Base-by-base conservation (phyloP, 2,888 invertebrate genomes). In the Oscheius onirici region DNA sequence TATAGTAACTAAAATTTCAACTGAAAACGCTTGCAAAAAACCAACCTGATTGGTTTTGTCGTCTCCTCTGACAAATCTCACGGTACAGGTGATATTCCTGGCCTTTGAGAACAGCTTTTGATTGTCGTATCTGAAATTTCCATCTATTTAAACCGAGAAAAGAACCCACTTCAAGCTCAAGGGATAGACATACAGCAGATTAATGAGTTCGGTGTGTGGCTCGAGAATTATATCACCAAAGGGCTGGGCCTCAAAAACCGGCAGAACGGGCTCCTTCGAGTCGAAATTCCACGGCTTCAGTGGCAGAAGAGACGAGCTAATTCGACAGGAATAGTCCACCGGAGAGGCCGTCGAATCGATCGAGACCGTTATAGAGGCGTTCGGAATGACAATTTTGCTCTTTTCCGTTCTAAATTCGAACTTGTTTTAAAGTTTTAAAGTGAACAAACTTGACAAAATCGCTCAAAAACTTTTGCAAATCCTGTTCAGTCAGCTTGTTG, bases 151-250 rank as follows among this genome's bases (percentile, higher is more conserved):
- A n/a, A 43, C 41, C 41, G 34, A 34, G 34, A 3, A 34, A 34
- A 24, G 8, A 43, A 67, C 73, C 60, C 26, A 81, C 76, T 80
- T 80, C 63, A 86, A 72, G n/a, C 74, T 69, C 80, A 93, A 90
- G 0, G 97, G 97, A 87, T 96, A 95, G 17, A 97, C 92, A 88
- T 95, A 97, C 46, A 97, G 90, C 88, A 95, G 93, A 89, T 97
- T 97, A 28, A 92, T 90, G 2, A 93, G 93, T 87, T 93, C 93
- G 0, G 95, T 95, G 88, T 93, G 92, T 28, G 92, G 90, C 81
- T 92, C 92, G 87, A 92, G 92, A 60, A 85, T 84, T 76, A 76
- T 84, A 55, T 88, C 88, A 3, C 88, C 87, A 83, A 95, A 92
- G 84, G 94, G 93, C n/a, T 93, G 92, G 69, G 96, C 90, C 89